These are phyloP conservation scores for Pelosia muscerda DNA, from an alignment of 2,888 invertebrate genomes.

Conservation along the genomic window DNA sequence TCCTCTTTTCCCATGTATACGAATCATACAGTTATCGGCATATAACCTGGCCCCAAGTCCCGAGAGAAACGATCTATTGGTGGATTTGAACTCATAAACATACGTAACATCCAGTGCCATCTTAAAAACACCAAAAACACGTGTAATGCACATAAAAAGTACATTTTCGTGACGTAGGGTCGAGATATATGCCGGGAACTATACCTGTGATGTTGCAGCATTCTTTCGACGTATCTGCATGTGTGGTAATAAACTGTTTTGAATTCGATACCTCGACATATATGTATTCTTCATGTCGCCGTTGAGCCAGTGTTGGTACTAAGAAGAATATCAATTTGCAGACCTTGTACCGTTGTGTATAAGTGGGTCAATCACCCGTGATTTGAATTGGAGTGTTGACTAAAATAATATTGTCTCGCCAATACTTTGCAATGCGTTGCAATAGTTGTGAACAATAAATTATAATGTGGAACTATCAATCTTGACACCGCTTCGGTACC, in stretches of 20 bases:
- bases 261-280: background rate
- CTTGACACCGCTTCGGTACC: conserved; percentile 25
- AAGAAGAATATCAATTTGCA: conserved; percentile 6
- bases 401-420: background rate
- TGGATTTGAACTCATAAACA: too few species aligned
- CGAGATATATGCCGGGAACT: too few species aligned
- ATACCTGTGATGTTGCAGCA: background rate
- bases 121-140: too few species aligned
- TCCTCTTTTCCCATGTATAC: too few species aligned
- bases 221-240: background rate
- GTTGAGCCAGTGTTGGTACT: background rate
- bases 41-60: too few species aligned
- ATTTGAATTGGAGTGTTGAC: conserved; percentile 2
- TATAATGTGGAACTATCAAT: conserved; percentile 32
- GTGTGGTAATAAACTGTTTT: background rate
- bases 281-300: background rate
- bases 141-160: too few species aligned
- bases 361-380: background rate
- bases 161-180: too few species aligned
- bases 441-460: conserved; percentile 31
- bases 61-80: too few species aligned
- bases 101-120: too few species aligned
- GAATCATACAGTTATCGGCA: too few species aligned
- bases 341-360: background rate
- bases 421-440: conserved; percentile 17